A percentile compares a stretch with the other conserved stretches of the same genome.
These are phyloP conservation scores for Nomada lathburiana DNA, from an alignment of 2,888 invertebrate species.

Conservation along the genomic window DNA sequence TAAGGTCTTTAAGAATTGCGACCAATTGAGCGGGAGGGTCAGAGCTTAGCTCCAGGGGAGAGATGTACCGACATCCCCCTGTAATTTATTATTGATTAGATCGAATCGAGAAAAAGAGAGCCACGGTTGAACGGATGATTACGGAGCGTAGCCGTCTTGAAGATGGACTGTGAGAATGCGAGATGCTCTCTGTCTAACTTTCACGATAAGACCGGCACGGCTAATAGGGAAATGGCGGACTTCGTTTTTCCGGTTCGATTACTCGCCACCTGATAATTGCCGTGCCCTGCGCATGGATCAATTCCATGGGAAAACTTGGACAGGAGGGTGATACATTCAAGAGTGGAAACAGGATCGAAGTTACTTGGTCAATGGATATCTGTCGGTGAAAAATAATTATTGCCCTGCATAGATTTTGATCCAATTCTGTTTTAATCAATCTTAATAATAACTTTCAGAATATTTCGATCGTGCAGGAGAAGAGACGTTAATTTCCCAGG, in stretches of 20 bases:
- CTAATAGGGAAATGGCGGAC: constrained; percentile 60
- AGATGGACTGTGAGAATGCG: constrained; percentile 33
- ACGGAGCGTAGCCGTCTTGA: constrained; percentile 53
- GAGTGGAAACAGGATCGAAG: too few relatives aligned
- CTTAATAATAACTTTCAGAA: too few relatives aligned
- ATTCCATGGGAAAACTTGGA: background rate
- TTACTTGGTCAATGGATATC: too few relatives aligned
- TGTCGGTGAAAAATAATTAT: too few relatives aligned
- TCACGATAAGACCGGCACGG: constrained; percentile 5
- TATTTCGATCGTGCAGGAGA: too few relatives aligned
- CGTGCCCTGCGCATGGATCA: constrained; percentile 9
- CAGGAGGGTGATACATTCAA: background rate
- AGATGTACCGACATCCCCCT: constrained; percentile 80
- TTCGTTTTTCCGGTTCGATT: constrained; percentile 68
- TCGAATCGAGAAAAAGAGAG: constrained; percentile 79
- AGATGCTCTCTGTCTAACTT: background rate
- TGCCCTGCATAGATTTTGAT: too few relatives aligned
- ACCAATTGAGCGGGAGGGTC: constrained; percentile 84
- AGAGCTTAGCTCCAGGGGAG: constrained; percentile 81
- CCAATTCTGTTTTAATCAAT: too few relatives aligned
- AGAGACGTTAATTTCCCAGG: too few relatives aligned
- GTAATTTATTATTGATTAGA: constrained; percentile 84
- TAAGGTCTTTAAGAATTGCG: constrained; percentile 85
- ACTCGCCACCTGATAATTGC: constrained; percentile 56
- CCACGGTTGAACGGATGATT: constrained; percentile 40